phyloP scores from a whole-genome alignment of 2,888 invertebrate genomes.

The Andrena praecox region DNA sequence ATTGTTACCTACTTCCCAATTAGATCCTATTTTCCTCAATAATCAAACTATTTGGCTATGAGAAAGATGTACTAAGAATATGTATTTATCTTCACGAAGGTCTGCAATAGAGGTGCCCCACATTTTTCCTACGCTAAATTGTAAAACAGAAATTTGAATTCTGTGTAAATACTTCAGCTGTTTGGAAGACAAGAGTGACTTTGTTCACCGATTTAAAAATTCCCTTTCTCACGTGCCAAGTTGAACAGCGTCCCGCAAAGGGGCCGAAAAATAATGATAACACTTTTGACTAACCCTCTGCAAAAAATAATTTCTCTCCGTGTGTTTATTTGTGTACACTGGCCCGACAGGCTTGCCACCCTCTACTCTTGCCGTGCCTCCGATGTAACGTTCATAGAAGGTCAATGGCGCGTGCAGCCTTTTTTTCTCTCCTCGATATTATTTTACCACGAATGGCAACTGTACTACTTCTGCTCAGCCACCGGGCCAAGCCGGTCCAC shows the following conservation, averaged over 20 bases:
- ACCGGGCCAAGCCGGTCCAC: slow-evolving; percentile 76
- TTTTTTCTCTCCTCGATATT: slow-evolving; percentile 76
- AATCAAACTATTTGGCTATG: neutral
- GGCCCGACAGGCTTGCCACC: slow-evolving; percentile 43
- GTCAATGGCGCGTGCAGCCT: slow-evolving; percentile 78
- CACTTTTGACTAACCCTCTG: slow-evolving; percentile 26
- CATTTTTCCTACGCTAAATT: too few species aligned
- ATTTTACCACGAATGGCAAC: slow-evolving; percentile 80
- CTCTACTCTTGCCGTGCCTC: slow-evolving; percentile 42
- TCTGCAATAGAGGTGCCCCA: too few species aligned
- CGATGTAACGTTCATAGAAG: slow-evolving; percentile 60
- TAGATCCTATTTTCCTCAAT: neutral
- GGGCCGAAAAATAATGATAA: slow-evolving; percentile 15
- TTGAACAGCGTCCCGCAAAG: neutral
- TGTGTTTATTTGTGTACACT: slow-evolving; percentile 62
- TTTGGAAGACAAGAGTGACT: neutral
- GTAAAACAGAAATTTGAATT: too few species aligned
- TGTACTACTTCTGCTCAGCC: slow-evolving; percentile 76
- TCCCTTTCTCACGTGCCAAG: neutral
- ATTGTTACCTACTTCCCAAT: neutral
- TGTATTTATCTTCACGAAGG: too few species aligned
- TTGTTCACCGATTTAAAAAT: neutral
- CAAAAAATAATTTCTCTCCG: slow-evolving; percentile 45
- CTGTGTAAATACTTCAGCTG: too few species aligned
- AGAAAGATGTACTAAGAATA: too few species aligned